Evolutionary conservation across 2,797 vertebrate species (phyloP), one percentile per base, ranked within the genome.

Genomic region (Sebastolobus altivelis): DNA sequence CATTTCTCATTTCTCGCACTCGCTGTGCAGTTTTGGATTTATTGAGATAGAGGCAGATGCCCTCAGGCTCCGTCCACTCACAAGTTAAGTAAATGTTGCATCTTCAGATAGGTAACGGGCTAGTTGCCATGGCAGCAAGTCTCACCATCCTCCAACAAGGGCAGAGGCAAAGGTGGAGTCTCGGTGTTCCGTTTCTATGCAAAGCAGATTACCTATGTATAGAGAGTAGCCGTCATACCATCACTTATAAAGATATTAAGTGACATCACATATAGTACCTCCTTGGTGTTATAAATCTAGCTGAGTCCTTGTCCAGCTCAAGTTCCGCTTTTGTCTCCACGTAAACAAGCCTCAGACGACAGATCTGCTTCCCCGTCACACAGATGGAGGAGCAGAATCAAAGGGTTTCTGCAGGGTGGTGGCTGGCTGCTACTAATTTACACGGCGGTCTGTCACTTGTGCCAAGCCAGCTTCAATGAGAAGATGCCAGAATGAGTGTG

Each of bases 401-500:
- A 83, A 88, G 84, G 56, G 46, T 82, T 89, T 79, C 80, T 74
- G 80, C 82, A 76, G 85, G 74, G 72, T 62, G 81, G 80, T 20
- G 83, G 61, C 78, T 76, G 75, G 68, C 83, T 82, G 72, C 74
- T 73, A 73, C 76, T 88, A 72, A 89, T 93, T 90, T 80, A 59
- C 72, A 63, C 49, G 29, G 81, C 25, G 25, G 70, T 80, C 75
- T 83, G 78, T 84, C 81, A 59, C 72, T 86, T 62, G 61, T 68
- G 80, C 80, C 73, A 77, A 65, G 78, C 16, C 65, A 7, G 54
- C 78, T 92, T 91, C 90, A 88, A 94, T 87, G 84, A 90, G 75
- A 80, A 82, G 81, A 84, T 77, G 75, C 83, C 69, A 71, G 75
- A 84, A 65, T 55, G 38, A 70, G 82, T 16, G 63, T 62, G 66